Conservation (phyloP, 2,797 vertebrate species). For the Linurgus olivaceus region DNA sequence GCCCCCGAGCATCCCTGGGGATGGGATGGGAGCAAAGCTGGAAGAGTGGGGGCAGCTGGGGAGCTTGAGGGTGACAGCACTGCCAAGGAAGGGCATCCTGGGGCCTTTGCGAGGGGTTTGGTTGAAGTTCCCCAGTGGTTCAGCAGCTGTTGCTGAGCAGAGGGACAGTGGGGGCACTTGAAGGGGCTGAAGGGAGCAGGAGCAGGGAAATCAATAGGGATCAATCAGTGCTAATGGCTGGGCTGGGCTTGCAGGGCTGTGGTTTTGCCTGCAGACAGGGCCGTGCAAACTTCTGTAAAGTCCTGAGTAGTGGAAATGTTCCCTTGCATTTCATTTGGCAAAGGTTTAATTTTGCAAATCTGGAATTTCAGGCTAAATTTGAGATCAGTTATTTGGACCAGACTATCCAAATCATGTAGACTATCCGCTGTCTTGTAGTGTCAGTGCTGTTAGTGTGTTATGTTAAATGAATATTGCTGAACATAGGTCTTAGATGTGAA, state of each 20-base stretch:
- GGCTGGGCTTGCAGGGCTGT: background rate
- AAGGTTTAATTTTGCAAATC: background rate
- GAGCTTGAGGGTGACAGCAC: background rate
- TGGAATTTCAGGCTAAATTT: background rate
- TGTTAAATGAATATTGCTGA: rapidly evolving
- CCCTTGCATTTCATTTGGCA: background rate
- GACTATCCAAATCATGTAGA: background rate
- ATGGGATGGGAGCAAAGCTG: background rate
- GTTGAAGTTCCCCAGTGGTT: background rate
- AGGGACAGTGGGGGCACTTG: background rate
- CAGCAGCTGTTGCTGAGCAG: background rate
- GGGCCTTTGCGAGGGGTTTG: rapidly evolving
- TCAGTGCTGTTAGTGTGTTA: rapidly evolving
- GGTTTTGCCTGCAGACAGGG: background rate
- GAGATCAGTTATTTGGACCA: background rate
- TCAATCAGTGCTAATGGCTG: background rate
- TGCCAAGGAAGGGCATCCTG: background rate
- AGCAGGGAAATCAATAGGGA: background rate
- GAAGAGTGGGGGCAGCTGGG: background rate
- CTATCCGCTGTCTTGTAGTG: background rate
- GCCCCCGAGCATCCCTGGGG: background rate
- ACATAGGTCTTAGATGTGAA: rapidly evolving
- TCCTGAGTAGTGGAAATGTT: background rate
- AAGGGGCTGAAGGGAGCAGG: background rate
- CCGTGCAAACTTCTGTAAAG: background rate